Evolutionary conservation across 1,140 invertebrate species (phyloP).

Genomic region (Batillaria attramentaria): DNA sequence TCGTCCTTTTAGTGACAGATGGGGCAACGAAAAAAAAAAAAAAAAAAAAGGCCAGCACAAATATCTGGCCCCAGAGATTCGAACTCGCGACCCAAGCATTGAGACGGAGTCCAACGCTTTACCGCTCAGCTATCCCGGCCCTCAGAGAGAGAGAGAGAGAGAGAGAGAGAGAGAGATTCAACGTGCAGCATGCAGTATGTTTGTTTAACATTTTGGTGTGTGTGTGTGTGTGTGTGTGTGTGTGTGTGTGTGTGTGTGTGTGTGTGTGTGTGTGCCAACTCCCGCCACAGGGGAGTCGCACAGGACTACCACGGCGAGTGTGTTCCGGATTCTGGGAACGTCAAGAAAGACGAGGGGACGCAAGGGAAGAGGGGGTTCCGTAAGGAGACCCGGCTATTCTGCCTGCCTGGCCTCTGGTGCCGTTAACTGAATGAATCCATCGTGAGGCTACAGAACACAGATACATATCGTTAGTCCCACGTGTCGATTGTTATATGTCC

Average conservation of each 20-base stretch:
- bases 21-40: not conserved
- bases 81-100: too few species aligned
- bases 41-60: too few species aligned
- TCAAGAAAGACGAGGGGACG: not conserved
- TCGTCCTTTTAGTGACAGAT: not conserved
- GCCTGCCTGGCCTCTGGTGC: not conserved
- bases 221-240: not conserved
- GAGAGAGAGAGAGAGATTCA: not conserved
- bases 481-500: too few species aligned
- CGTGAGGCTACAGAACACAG: not conserved
- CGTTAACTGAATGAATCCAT: not conserved
- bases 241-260: conserved; percentile 10
- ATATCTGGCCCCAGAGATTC: too few species aligned
- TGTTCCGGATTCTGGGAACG: not conserved
- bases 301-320: not conserved
- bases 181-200: not conserved
- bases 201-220: not conserved
- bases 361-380: not conserved
- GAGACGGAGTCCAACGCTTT: not conserved
- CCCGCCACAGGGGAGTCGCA: too few species aligned
- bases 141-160: not conserved
- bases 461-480: too few species aligned
- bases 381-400: not conserved
- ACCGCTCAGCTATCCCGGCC: not conserved
- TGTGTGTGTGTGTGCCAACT: conserved; percentile 12